Percentiles rank a stretch among this genome's conserved stretches.
These are phyloP conservation scores for Dicrostonyx torquatus DNA, from an alignment of 2,797 vertebrate genomes.

Conservation along the genomic window DNA sequence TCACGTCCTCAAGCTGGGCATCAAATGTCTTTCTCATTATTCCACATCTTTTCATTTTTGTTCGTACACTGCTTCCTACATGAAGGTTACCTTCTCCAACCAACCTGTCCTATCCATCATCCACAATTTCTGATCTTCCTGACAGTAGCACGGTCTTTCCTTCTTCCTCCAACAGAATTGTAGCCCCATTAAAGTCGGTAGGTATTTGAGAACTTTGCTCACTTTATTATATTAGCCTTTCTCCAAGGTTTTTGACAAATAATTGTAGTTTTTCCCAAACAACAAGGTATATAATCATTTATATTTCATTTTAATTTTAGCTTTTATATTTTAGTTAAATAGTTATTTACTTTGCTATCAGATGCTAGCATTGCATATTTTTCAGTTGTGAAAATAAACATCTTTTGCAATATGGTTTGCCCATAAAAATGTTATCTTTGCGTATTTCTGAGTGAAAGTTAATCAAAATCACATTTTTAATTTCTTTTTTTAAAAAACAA, in stretches of 20 bases:
- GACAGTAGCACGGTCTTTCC: background rate
- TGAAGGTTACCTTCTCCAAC: background rate
- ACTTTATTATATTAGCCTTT: background rate
- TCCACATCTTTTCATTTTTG: background rate
- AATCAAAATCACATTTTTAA: background rate
- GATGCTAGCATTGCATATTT: background rate
- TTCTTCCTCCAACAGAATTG: background rate
- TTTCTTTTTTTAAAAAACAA: too few species aligned
- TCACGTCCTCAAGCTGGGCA: background rate
- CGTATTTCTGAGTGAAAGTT: background rate
- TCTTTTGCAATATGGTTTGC: background rate
- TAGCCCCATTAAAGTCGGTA: background rate
- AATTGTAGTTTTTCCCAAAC: background rate
- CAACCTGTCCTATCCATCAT: background rate
- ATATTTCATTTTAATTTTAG: slow-evolving; percentile 1
- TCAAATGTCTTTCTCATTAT: background rate
- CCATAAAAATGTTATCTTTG: background rate
- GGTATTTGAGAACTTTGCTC: background rate
- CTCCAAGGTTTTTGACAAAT: background rate
- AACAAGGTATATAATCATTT: background rate
- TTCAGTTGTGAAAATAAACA: background rate
- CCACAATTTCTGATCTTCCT: background rate
- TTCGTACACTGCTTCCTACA: background rate
- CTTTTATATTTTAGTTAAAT: background rate
- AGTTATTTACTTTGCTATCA: background rate